phyloP scores from a whole-genome alignment of 2,888 invertebrate genomes.

The Cynaeus angustus region DNA sequence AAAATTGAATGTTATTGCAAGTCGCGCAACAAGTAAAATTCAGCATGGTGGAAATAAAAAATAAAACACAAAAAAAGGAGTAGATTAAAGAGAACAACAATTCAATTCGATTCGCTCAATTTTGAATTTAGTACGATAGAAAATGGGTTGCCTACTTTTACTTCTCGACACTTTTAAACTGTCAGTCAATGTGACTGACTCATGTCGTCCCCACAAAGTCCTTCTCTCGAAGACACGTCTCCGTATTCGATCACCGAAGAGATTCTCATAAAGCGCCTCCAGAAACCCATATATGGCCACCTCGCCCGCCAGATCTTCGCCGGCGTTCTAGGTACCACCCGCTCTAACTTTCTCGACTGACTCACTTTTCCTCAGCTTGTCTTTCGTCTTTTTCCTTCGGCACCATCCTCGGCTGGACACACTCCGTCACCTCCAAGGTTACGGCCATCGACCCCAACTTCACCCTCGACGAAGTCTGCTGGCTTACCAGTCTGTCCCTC shows the following conservation, averaged over 20 bases:
- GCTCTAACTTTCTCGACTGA: neutral
- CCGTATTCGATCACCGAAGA: conserved; percentile 51
- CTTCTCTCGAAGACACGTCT: neutral
- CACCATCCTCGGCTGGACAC: conserved; percentile 59
- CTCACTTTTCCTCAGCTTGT: conserved; percentile 55
- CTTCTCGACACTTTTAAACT: too few relatives aligned
- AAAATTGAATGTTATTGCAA: too few relatives aligned
- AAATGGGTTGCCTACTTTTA: too few relatives aligned
- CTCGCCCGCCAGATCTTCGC: conserved; percentile 45
- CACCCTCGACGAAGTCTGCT: conserved; percentile 35
- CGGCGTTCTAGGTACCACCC: conserved; percentile 43
- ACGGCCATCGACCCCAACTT: neutral
- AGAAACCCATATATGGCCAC: conserved; percentile 34
- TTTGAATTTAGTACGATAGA: too few relatives aligned
- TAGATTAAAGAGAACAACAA: too few relatives aligned
- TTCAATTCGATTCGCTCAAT: too few relatives aligned
- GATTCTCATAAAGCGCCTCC: conserved; percentile 22
- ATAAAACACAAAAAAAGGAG: too few relatives aligned
- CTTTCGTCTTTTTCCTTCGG: conserved; percentile 59
- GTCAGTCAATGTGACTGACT: too few relatives aligned
- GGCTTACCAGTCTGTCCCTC: conserved; percentile 56
- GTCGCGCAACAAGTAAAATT: too few relatives aligned
- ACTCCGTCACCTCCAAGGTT: conserved; percentile 45
- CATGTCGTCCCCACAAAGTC: too few relatives aligned
- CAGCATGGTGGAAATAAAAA: too few relatives aligned